These are phyloP conservation scores for Euplexia lucipara DNA, from an alignment of 2,888 invertebrate species.

Conservation along the genomic window DNA sequence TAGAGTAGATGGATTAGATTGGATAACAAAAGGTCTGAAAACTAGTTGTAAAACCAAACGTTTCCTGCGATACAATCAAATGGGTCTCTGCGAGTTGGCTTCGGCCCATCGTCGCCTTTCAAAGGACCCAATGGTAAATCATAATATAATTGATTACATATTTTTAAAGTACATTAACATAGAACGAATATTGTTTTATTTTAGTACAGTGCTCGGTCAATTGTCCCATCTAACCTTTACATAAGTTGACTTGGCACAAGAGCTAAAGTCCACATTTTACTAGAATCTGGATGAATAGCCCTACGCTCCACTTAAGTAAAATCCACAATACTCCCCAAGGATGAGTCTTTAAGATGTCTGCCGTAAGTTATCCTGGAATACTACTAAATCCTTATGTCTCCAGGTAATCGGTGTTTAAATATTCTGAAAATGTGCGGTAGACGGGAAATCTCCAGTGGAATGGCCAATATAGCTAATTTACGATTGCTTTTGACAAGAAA, in stretches of 20 bases:
- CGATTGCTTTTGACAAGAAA: not conserved
- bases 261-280: slow-evolving; percentile 4
- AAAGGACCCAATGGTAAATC: too few relatives aligned
- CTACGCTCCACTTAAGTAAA: not conserved
- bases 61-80: too few relatives aligned
- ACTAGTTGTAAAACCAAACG: too few relatives aligned
- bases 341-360: not conserved
- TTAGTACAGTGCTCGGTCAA: too few relatives aligned
- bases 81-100: too few relatives aligned
- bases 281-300: slow-evolving; percentile 7
- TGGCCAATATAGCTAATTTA: not conserved
- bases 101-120: too few relatives aligned
- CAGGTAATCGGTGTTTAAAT: slow-evolving; percentile 37
- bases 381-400: slow-evolving; percentile 22
- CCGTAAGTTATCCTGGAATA: slow-evolving; percentile 18
- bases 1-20: too few relatives aligned
- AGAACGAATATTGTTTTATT: too few relatives aligned
- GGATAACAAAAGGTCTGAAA: too few relatives aligned
- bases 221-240: too few relatives aligned
- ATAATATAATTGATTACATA: too few relatives aligned
- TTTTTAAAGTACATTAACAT: too few relatives aligned
- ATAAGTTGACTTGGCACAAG: slow-evolving; percentile 5
- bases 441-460: slow-evolving; percentile 9
- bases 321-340: slow-evolving; percentile 22
- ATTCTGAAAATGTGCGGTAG: slow-evolving; percentile 37